A percentile compares a stretch with the other conserved stretches of the same genome.
These are phyloP conservation scores for Unio pictorum DNA, from an alignment of 2,888 invertebrate genomes.

Conservation along the genomic window DNA sequence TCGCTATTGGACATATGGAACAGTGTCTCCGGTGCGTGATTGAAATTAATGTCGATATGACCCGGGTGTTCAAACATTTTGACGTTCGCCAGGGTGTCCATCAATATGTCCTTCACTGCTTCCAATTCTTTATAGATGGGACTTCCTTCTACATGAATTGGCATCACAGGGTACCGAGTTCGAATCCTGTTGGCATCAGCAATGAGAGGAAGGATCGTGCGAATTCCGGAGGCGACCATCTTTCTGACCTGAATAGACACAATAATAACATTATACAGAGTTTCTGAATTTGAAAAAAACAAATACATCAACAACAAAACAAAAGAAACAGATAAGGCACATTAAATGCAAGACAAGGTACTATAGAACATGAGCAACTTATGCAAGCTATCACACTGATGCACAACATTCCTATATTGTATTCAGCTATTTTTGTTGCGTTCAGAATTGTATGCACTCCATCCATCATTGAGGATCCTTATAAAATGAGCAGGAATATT, in stretches of 20 bases:
- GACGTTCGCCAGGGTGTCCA: constrained; percentile 36
- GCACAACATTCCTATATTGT: too few relatives aligned
- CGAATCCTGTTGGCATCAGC: constrained; percentile 50
- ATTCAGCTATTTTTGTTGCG: too few relatives aligned
- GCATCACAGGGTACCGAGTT: constrained; percentile 57
- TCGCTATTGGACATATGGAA: constrained; percentile 14
- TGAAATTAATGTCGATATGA: constrained; percentile 20
- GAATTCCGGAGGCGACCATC: constrained; percentile 41
- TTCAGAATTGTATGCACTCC: too few relatives aligned
- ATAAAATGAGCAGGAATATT: too few relatives aligned
- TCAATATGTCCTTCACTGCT: constrained; percentile 44
- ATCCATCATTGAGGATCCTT: too few relatives aligned
- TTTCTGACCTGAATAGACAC: constrained; percentile 13
- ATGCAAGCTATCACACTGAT: too few relatives aligned
- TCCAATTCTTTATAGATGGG: constrained; percentile 52
- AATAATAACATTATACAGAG: too few relatives aligned
- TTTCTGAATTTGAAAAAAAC: constrained; percentile 1
- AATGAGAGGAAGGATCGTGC: constrained; percentile 49
- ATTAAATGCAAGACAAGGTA: too few relatives aligned
- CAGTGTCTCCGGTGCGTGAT: not conserved
- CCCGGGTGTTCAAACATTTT: constrained; percentile 33
- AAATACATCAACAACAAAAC: too few relatives aligned
- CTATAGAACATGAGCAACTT: too few relatives aligned
- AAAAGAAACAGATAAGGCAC: too few relatives aligned
- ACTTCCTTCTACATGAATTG: constrained; percentile 49